phyloP scores from a whole-genome alignment of 2,888 invertebrate species.

The Ichneumoninae sp. region DNA sequence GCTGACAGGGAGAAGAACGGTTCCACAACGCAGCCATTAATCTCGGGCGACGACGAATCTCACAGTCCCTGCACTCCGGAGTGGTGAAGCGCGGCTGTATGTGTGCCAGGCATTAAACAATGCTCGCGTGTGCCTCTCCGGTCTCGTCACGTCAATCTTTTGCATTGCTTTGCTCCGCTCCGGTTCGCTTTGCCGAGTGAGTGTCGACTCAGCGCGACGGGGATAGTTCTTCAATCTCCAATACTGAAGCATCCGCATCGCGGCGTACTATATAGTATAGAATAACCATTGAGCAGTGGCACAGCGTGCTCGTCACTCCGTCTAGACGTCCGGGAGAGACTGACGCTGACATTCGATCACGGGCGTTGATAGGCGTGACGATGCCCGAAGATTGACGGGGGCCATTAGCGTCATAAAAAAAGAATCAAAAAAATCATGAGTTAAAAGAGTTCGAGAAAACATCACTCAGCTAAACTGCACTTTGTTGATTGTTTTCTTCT shows the following conservation, averaged over 20 bases:
- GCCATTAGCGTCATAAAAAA: slow-evolving; percentile 49
- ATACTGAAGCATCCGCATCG: slow-evolving; percentile 26
- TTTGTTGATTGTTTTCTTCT: not conserved
- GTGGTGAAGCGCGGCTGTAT: slow-evolving; percentile 32
- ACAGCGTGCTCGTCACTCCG: slow-evolving; percentile 47
- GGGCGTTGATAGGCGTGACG: slow-evolving; percentile 49
- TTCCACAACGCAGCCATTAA: slow-evolving; percentile 60
- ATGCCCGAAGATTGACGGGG: slow-evolving; percentile 44
- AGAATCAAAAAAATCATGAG: not conserved
- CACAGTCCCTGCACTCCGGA: slow-evolving; percentile 34
- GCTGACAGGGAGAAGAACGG: slow-evolving; percentile 50
- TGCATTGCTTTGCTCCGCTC: slow-evolving; percentile 29
- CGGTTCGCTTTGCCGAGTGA: slow-evolving; percentile 35
- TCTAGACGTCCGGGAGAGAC: slow-evolving; percentile 51
- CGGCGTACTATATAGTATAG: slow-evolving; percentile 17
- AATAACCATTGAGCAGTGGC: slow-evolving; percentile 52
- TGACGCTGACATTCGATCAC: slow-evolving; percentile 63
- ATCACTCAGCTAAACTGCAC: not conserved
- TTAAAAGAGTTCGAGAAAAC: not conserved
- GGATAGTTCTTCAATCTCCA: slow-evolving; percentile 31
- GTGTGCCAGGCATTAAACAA: slow-evolving; percentile 55
- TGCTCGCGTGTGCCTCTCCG: slow-evolving; percentile 37
- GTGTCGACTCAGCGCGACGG: slow-evolving; percentile 63
- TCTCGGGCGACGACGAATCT: slow-evolving; percentile 53
- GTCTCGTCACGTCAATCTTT: slow-evolving; percentile 65